Evolutionary conservation across 1,140 invertebrate species (phyloP), one percentile per base, ranked within the genome.

Genomic region (Polyergus mexicanus): DNA sequence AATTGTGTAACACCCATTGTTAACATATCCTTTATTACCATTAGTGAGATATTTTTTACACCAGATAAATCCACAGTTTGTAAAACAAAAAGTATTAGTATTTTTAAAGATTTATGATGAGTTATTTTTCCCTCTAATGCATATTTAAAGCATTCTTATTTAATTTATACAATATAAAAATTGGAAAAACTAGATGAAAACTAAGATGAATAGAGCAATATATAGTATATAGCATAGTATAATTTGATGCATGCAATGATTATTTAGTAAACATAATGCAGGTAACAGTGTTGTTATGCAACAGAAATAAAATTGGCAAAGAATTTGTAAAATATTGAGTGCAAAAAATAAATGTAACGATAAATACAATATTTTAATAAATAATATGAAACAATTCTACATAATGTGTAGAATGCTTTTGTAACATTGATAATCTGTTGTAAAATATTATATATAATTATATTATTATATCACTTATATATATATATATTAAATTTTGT

Each of bases 201-300:
- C 6, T 38, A 41, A 69, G n/a, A 69, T 10, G 3, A 41, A 41
- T 8, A 19, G n/a, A 54, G 35, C 19, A 47, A 80, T 80, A 16
- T 41, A 41, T 71, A 32, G 28, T 72, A 74, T 72, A 25, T 19
- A 83, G 35, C 5, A 11, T 60, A 74, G 16, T 62, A 32, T 32
- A 44, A 60, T 62, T 47, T 16, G 0, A 83, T 25, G 25, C 68
- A 83, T 83, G 54, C 78, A 13, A 60, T 72, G 25, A 81, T 72
- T 44, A 74, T 71, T 41, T 68, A 65, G 6, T 65, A 65, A 62
- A 72, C 6, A 16, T 60, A 74, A 51, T 19, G 47, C 47, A 51
- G 3, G 1, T 51, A 51, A 19, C 5, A 19, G 6, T 74, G 10
- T 72, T 60, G 7, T 72, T 58, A 22, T 44, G 28, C 56, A 60